Conservation (phyloP, 1,140 invertebrate species). For the Euura saliciscinereae region DNA sequence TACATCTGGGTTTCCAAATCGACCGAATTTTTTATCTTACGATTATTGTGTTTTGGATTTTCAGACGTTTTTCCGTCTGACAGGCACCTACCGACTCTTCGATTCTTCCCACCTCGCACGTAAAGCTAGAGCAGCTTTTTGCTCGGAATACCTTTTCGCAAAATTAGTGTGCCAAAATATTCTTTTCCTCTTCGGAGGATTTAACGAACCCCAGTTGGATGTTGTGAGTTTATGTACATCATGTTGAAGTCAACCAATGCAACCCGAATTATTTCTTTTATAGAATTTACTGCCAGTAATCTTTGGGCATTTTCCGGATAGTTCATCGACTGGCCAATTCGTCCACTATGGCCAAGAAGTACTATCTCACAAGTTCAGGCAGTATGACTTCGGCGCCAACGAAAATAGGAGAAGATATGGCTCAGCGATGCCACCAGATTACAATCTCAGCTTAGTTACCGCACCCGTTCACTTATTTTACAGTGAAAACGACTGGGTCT, state of each 20-base stretch:
- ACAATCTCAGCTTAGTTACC: too few relatives aligned
- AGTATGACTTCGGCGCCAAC: slow-evolving; percentile 51
- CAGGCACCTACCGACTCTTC: slow-evolving; percentile 62
- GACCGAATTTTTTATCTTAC: slow-evolving; percentile 17
- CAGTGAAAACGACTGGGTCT: too few relatives aligned
- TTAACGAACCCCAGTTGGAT: slow-evolving; percentile 61
- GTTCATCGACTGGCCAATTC: slow-evolving; percentile 49
- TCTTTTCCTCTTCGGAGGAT: slow-evolving; percentile 64
- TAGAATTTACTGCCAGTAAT: slow-evolving; percentile 55
- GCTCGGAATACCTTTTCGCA: slow-evolving; percentile 53
- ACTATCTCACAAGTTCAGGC: slow-evolving; percentile 39
- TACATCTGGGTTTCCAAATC: background rate
- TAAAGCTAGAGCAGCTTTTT: slow-evolving; percentile 49
- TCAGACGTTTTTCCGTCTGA: slow-evolving; percentile 21
- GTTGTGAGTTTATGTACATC: slow-evolving; percentile 43
- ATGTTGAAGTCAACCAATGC: background rate
- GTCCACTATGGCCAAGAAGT: slow-evolving; percentile 57
- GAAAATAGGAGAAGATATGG: too few relatives aligned
- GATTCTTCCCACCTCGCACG: slow-evolving; percentile 53
- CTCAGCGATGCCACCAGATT: too few relatives aligned
- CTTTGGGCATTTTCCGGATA: slow-evolving; percentile 50
- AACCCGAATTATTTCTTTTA: background rate
- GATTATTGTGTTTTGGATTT: slow-evolving; percentile 26
- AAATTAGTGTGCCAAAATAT: slow-evolving; percentile 63
- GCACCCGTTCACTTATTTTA: too few relatives aligned